A percentile compares a stretch with the other conserved stretches of the same genome.
These are phyloP conservation scores for Drosophila guanche DNA, from an alignment of 1,140 invertebrate genomes.

Conservation along the genomic window DNA sequence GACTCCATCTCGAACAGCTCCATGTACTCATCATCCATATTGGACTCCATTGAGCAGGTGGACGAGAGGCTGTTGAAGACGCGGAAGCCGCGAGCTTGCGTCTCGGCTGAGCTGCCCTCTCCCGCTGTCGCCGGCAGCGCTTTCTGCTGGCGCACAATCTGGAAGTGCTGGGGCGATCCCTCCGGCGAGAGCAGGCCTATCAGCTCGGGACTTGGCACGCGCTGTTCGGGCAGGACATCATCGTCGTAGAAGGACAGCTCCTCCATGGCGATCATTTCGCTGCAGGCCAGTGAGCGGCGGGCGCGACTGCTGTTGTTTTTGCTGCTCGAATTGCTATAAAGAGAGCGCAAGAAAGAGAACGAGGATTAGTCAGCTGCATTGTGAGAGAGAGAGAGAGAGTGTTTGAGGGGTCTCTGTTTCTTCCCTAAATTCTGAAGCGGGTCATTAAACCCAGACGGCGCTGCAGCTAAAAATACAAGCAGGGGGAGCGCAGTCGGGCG, in stretches of 20 bases:
- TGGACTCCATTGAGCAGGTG: slow-evolving; percentile 85
- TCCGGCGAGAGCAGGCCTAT: slow-evolving; percentile 76
- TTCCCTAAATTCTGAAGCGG: slow-evolving; percentile 54
- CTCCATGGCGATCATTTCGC: slow-evolving; percentile 66
- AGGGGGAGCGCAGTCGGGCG: slow-evolving; percentile 30
- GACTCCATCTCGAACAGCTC: slow-evolving; percentile 87
- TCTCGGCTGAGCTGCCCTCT: slow-evolving; percentile 52
- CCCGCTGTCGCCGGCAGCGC: background rate
- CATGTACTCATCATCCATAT: slow-evolving; percentile 88
- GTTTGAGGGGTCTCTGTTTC: slow-evolving; percentile 17
- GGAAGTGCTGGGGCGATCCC: slow-evolving; percentile 73
- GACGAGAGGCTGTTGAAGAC: slow-evolving; percentile 85
- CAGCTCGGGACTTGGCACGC: slow-evolving; percentile 63
- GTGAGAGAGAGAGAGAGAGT: slow-evolving; percentile 16
- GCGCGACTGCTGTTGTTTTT: slow-evolving; percentile 61
- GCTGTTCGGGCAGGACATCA: slow-evolving; percentile 57
- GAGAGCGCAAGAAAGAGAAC: slow-evolving; percentile 26
- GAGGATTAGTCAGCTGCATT: slow-evolving; percentile 64
- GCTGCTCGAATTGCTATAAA: slow-evolving; percentile 40
- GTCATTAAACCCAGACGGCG: slow-evolving; percentile 66
- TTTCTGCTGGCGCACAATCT: slow-evolving; percentile 66
- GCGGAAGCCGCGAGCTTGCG: slow-evolving; percentile 61
- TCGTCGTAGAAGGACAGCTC: slow-evolving; percentile 73
- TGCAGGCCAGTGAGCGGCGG: slow-evolving; percentile 46
- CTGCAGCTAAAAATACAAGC: slow-evolving; percentile 70